phyloP scores from a whole-genome alignment of 2,888 invertebrate genomes.

The Drosophila vallismaia region DNA sequence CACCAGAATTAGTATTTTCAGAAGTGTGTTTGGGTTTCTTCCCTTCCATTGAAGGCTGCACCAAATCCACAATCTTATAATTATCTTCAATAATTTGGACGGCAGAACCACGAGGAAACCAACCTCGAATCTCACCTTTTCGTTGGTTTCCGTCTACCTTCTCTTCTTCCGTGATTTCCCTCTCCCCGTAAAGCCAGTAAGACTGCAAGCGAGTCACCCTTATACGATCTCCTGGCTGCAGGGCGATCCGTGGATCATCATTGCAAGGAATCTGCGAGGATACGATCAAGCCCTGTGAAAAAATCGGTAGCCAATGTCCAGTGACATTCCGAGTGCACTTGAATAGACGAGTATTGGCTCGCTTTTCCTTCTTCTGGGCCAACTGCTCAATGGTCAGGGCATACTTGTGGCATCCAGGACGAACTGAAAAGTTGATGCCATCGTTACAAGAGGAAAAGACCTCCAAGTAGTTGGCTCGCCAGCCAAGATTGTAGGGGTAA shows the following conservation, averaged over 20 bases:
- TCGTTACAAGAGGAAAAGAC: constrained; percentile 88
- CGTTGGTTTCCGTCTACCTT: neutral
- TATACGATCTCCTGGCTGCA: constrained; percentile 89
- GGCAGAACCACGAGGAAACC: constrained; percentile 94
- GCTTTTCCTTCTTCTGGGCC: constrained; percentile 94
- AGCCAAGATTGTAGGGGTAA: constrained; percentile 94
- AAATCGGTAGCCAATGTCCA: constrained; percentile 91
- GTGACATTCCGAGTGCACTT: constrained; percentile 87
- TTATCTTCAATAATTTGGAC: neutral
- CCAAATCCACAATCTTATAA: neutral
- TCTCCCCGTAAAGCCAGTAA: constrained; percentile 95
- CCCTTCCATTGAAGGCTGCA: neutral
- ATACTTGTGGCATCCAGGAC: constrained; percentile 92
- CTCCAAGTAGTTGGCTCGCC: constrained; percentile 86
- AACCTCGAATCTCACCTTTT: constrained; percentile 87
- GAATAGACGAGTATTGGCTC: constrained; percentile 89
- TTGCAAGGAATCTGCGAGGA: constrained; percentile 90
- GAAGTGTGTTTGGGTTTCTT: too few relatives aligned
- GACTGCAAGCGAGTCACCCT: constrained; percentile 93
- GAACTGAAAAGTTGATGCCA: constrained; percentile 91
- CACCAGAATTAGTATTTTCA: too few relatives aligned
- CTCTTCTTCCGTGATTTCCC: constrained; percentile 42
- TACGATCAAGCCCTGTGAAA: constrained; percentile 88
- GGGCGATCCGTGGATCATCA: constrained; percentile 92
- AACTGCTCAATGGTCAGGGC: constrained; percentile 95